Evolutionary conservation across 2,888 invertebrate genomes (phyloP), one percentile per base, ranked within the genome.

Genomic region (Atethmia centrago): DNA sequence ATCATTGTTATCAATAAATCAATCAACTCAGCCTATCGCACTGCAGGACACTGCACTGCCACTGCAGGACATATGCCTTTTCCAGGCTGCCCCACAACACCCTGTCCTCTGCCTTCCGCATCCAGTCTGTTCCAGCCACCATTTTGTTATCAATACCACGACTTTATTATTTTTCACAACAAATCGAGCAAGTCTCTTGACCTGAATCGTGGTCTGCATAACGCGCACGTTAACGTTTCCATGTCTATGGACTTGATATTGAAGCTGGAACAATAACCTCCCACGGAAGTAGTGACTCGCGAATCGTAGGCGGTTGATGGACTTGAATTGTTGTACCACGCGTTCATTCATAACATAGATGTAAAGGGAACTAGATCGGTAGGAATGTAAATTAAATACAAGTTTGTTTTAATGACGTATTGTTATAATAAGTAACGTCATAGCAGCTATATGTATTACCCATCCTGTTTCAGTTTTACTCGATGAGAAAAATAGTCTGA

Each of bases 261-360:
- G 86, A 88, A 85, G 86, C 82, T 81, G 79, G 88, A 91, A 92
- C 90, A 92, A 92, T 91, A 90, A 89, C 88, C 90, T 88, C 90
- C 86, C 76, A 90, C 88, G 85, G 75, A 82, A 88, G 84, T 86
- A 76, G 77, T 72, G 77, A 77, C 79, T 80, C 74, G 74, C 74
- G 66, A 77, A 80, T 71, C 85, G 89, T 89, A 86, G 86, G 88
- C 85, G 88, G 79, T 61, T 76, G 77, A 80, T 64, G 68, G 63
- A 79, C 76, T 80, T 70, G 68, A 76, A 79, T 79, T 65, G 59
- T 71, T 74, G 64, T 55, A 79, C 75, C 65, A 80, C 73, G 78
- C 79, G 73, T 78, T 83, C 84, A 83, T 83, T 74, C 74, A 83
- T 82, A 74, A 83, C 71, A 36, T 28, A 36, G 74, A 80, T 79